Base-by-base conservation (phyloP, 2,888 invertebrate species). In the Cryptophagus acutangulus region DNA sequence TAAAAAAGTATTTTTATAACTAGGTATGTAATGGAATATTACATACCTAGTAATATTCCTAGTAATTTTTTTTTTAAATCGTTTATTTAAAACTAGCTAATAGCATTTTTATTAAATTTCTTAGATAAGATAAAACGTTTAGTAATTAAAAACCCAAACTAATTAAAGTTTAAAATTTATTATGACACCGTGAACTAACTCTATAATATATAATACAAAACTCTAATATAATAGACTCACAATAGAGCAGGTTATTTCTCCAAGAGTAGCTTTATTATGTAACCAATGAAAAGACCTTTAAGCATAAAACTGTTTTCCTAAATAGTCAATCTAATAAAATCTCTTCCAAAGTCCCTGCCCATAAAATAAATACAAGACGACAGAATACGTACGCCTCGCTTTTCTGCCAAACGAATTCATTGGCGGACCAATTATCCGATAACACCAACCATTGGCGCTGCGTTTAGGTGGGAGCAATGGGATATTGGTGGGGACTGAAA, bases 271-370 rank as follows among this genome's bases (percentile, higher is more conserved):
- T 50, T 57, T 53, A 61, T 62, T 59, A 62, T 54, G 54, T 62
- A 62, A 61, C 63, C 63, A 63, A 63, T 63, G 58, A 58, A 60
- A 59, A 57, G 56, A 59, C 58, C 58, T 59, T 53, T 54, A 55
- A 56, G 57, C 60, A 62, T 67, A 65, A 68, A 66, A 67, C 66
- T 66, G 63, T 61, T 64, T 65, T 63, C 65, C 65, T 66, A 67
- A 65, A 67, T 57, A 65, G 60, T 62, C 64, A 60, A 67, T 67
- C 67, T 67, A 68, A 68, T 66, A 65, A 68, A 69, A 68, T 67
- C 66, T 59, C 62, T 58, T 59, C 48, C 46, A 51, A 61, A 63
- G 65, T 54, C 67, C 26, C 67, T 56, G 62, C 67, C 69, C 68
- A 65, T 67, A 65, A 66, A 67, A 67, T 65, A 65, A 66, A 63